Conservation (phyloP, 2,888 invertebrate species). For the Yponomeuta plumbellus region DNA sequence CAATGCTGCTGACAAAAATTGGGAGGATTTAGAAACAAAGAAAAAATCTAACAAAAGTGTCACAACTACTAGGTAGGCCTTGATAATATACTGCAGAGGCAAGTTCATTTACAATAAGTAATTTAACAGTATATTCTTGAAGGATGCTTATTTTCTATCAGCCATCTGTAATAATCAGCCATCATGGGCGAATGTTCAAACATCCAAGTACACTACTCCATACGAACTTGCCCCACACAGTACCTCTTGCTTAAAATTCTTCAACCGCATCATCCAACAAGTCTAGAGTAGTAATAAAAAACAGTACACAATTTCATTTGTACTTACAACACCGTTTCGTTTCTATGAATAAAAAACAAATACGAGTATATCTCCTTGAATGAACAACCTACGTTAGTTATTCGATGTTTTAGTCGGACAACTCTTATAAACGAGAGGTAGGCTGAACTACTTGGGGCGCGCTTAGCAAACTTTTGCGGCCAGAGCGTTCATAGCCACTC, state of each 20-base stretch:
- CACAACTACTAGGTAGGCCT: slow-evolving; percentile 50
- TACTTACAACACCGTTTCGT: slow-evolving; percentile 58
- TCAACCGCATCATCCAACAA: slow-evolving; percentile 55
- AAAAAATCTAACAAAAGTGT: slow-evolving; percentile 19
- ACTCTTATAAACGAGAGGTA: slow-evolving; percentile 3
- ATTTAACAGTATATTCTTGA: no score
- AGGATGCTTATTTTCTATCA: no score
- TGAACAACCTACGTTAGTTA: slow-evolving; percentile 64
- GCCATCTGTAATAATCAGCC: no score
- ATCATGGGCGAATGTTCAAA: no score
- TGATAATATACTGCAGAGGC: slow-evolving; percentile 18
- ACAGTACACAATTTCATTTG: slow-evolving; percentile 62
- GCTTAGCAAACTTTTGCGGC: not conserved
- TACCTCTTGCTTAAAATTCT: slow-evolving; percentile 54
- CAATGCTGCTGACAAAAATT: slow-evolving; percentile 20
- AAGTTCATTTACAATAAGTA: slow-evolving; percentile 27
- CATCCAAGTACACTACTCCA: no score
- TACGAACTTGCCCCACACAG: slow-evolving; percentile 19
- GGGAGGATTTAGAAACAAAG: slow-evolving; percentile 9
- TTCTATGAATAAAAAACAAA: slow-evolving; percentile 34
- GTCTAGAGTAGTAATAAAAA: slow-evolving; percentile 48
- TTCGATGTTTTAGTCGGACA: slow-evolving; percentile 70
- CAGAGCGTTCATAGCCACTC: not conserved
- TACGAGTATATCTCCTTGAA: slow-evolving; percentile 45
- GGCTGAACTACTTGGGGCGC: not conserved